phyloP scores from a whole-genome alignment of 2,113 vertebrate genomes.

The Aphelocoma coerulescens region DNA sequence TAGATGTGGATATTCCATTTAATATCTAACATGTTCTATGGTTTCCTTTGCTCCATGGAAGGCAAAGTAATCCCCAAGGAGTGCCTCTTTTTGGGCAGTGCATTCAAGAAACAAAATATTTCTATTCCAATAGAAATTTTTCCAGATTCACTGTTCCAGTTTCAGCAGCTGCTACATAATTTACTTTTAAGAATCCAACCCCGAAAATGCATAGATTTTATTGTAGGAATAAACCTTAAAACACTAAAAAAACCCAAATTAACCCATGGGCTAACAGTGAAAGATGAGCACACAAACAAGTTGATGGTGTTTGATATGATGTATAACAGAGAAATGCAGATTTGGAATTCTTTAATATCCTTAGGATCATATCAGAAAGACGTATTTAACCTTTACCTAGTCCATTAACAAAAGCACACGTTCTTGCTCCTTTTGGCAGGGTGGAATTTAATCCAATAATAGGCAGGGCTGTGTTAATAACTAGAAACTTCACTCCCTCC shows the following conservation, averaged over 20 bases:
- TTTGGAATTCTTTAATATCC: neutral
- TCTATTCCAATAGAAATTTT: neutral
- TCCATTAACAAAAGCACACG: neutral
- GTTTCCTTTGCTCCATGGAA: constrained; percentile 3
- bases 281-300: neutral
- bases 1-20: neutral
- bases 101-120: neutral
- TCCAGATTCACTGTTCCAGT: neutral
- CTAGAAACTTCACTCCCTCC: neutral
- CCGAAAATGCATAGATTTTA: neutral
- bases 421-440: neutral
- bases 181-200: neutral
- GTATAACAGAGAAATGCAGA: neutral
- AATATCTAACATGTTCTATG: neutral
- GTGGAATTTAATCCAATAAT: neutral
- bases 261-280: neutral
- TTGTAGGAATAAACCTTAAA: neutral
- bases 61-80: neutral
- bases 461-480: neutral
- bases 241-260: neutral
- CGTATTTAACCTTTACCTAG: neutral
- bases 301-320: neutral
- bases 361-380: neutral
- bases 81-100: neutral
- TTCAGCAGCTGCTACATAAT: neutral